These are phyloP conservation scores for Drosophila flavopinicola DNA, from an alignment of 2,888 invertebrate genomes.

Conservation along the genomic window DNA sequence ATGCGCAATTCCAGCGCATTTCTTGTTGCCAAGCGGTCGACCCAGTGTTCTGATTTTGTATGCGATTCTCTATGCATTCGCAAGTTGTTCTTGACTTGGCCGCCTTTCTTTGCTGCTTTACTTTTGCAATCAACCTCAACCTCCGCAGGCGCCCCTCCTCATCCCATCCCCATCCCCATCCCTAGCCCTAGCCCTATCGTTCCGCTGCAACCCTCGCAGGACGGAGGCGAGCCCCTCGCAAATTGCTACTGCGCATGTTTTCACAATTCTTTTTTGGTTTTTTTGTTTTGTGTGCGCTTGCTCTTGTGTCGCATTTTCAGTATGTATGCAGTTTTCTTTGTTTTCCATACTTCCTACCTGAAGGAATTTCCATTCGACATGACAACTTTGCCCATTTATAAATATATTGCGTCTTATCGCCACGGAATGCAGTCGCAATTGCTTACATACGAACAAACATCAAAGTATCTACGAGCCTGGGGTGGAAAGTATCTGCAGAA, in stretches of 20 bases:
- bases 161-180: neutral
- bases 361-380: conserved; percentile 68
- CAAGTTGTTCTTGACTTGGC: conserved; percentile 23
- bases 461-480: conserved; percentile 8
- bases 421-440: conserved; percentile 48
- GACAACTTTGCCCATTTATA: conserved; percentile 39
- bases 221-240: conserved; percentile 13
- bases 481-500: conserved; percentile 16
- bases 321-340: conserved; percentile 50
- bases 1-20: conserved; percentile 20
- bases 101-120: neutral
- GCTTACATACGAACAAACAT: conserved; percentile 16
- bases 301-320: conserved; percentile 19
- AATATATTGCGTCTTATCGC: conserved; percentile 61
- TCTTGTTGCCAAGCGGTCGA: conserved; percentile 22
- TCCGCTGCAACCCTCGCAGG: conserved; percentile 28
- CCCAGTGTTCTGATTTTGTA: conserved; percentile 25
- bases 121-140: neutral
- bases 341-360: conserved; percentile 57
- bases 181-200: too few relatives aligned
- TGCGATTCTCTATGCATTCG: conserved; percentile 11
- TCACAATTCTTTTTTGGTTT: conserved; percentile 8
- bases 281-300: neutral
- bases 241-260: conserved; percentile 57
- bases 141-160: neutral